Conservation (phyloP, 2,113 vertebrate genomes). For the Anser cygnoides region DNA sequence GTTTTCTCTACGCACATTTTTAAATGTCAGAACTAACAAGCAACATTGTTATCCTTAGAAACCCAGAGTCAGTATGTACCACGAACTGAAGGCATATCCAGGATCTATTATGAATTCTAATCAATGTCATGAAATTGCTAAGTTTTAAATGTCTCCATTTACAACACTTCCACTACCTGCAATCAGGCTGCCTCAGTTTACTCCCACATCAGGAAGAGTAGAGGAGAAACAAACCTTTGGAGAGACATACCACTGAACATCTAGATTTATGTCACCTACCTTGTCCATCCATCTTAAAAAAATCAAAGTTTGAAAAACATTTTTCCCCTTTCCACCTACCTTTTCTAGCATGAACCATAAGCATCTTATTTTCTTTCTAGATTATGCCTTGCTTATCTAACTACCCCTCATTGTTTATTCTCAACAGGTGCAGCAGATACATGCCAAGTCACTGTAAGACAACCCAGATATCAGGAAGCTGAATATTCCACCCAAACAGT, state of each 20-base stretch:
- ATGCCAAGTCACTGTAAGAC: constrained; percentile 65
- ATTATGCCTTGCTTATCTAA: not conserved
- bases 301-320: not conserved
- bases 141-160: not conserved
- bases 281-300: not conserved
- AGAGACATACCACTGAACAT: not conserved
- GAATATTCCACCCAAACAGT: not conserved
- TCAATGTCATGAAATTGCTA: not conserved
- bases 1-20: constrained; percentile 8
- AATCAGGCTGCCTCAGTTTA: not conserved
- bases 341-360: not conserved
- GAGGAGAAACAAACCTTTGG: not conserved
- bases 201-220: not conserved
- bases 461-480: constrained; percentile 51
- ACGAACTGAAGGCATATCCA: not conserved
- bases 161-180: not conserved
- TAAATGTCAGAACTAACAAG: constrained; percentile 43
- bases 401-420: not conserved
- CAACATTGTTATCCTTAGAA: constrained; percentile 1
- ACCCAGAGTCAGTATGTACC: not conserved
- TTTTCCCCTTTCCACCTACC: not conserved
- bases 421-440: constrained; percentile 31
- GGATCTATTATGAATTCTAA: constrained; percentile 1
- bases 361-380: not conserved
- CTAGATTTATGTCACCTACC: not conserved